Evolutionary conservation across 2,888 invertebrate species (phyloP), one percentile per base, ranked within the genome.

Genomic region (Drosophila pseudotakahashii): DNA sequence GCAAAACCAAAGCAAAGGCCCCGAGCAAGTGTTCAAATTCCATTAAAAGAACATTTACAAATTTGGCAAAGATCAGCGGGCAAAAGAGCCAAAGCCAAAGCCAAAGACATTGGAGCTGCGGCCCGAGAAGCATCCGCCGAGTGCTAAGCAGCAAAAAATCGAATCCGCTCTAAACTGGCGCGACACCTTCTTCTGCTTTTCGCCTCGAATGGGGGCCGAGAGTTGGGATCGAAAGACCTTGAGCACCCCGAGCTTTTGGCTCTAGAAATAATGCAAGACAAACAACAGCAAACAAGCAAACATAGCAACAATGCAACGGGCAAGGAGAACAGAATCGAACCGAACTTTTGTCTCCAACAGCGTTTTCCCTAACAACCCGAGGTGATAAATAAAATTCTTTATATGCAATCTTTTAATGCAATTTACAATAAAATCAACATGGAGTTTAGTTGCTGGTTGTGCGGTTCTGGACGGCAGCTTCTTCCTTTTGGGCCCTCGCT

Each of bases 371-470:
- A 84, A 84, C 87, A 89, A 82, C 89, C 81, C 85, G 61, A 71
- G 90, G 90, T 90, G 90, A 90, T 90, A 90, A 90, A 90, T 90
- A 90, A 89, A 89, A 86, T 89, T 90, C 88, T 90, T 89, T 90
- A 90, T 85, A 85, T 88, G 81, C 87, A 89, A 90, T 89, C 89
- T 88, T 89, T 90, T 89, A 85, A 89, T 89, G 88, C 88, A 89
- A 85, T 88, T 90, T 88, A 85, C 88, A 86, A 89, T 89, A 89
- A 88, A 87, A 88, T 89, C 90, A 89, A 82, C 89, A 85, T 88
- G 84, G 78, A 84, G 78, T 84, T 83, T 81, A 81, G 84, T 81
- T 81, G 79, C 80, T 67, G 78, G 73, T 75, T n/a, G 14, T 26
- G 7, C 23, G 76, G 71, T 26, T 50, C 16, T n/a, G 41, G 53